Conservation (phyloP, 2,797 vertebrate genomes). For the Glossophaga mutica region DNA sequence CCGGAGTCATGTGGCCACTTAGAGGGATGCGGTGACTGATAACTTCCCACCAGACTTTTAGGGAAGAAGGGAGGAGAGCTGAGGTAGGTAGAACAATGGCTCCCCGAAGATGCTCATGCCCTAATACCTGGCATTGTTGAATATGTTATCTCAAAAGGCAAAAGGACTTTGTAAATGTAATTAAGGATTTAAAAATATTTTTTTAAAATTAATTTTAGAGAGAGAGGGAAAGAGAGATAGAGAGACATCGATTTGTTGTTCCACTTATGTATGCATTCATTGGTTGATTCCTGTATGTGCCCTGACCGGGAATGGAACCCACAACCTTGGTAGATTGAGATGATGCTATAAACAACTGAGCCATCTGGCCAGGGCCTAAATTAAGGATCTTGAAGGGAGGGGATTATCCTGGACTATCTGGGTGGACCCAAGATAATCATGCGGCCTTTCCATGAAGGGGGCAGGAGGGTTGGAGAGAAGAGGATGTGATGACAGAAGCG, state of each 20-base stretch:
- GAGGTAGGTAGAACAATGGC: neutral
- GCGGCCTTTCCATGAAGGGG: neutral
- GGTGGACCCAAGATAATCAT: neutral
- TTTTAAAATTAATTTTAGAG: neutral
- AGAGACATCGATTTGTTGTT: neutral
- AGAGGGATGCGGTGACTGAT: rapidly evolving
- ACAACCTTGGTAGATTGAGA: too few species aligned
- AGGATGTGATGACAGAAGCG: neutral
- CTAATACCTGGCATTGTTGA: neutral
- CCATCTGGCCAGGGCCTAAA: neutral
- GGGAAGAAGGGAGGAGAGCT: neutral
- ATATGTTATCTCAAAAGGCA: neutral
- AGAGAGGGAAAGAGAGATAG: neutral
- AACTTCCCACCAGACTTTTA: neutral
- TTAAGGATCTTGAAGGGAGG: neutral
- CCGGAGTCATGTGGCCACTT: neutral
- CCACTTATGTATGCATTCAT: neutral
- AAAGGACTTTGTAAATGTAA: neutral
- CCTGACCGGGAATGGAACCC: neutral
- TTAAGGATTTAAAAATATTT: neutral
- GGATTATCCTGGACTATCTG: neutral
- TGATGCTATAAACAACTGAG: neutral
- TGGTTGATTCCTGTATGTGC: neutral
- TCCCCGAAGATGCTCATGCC: neutral
- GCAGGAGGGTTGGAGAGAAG: neutral